phyloP scores from a whole-genome alignment of 2,888 invertebrate genomes.

The Dyspetes luteomarginatus region DNA sequence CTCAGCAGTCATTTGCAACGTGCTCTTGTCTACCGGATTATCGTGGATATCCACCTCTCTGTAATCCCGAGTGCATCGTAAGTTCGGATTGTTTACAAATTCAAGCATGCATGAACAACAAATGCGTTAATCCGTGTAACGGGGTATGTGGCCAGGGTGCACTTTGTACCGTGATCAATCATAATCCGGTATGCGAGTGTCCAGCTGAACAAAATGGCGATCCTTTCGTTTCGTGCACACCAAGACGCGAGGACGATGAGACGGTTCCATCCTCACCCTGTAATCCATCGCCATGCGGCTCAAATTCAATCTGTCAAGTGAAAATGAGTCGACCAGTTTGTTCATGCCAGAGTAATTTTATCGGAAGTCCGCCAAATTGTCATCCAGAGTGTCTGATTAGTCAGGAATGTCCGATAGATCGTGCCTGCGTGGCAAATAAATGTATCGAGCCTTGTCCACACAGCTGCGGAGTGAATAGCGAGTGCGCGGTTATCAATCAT shows the following conservation, averaged over 20 bases:
- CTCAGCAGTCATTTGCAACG: slow-evolving; percentile 71
- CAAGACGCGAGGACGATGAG: slow-evolving; percentile 34
- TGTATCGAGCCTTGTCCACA: slow-evolving; percentile 92
- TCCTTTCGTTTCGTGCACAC: slow-evolving; percentile 89
- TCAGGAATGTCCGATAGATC: slow-evolving; percentile 91
- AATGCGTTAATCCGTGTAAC: slow-evolving; percentile 93
- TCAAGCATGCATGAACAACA: slow-evolving; percentile 91
- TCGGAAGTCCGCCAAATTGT: slow-evolving; percentile 92
- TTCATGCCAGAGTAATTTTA: slow-evolving; percentile 91
- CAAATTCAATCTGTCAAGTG: slow-evolving; percentile 92
- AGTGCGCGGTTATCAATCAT: slow-evolving; percentile 87
- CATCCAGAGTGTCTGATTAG: slow-evolving; percentile 93
- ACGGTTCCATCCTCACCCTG: slow-evolving; percentile 81
- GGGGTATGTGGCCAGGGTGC: slow-evolving; percentile 92
- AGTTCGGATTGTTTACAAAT: slow-evolving; percentile 92
- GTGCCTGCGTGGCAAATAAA: slow-evolving; percentile 92
- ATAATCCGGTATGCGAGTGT: slow-evolving; percentile 94
- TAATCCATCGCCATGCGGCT: slow-evolving; percentile 87
- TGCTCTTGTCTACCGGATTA: slow-evolving; percentile 92
- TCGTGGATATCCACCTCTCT: slow-evolving; percentile 91
- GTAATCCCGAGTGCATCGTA: slow-evolving; percentile 93
- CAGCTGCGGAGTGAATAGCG: slow-evolving; percentile 91
- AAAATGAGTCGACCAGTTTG: slow-evolving; percentile 91
- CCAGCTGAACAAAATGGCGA: slow-evolving; percentile 90
- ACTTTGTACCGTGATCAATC: slow-evolving; percentile 91